phyloP scores from a whole-genome alignment of 37 sponge, comb jelly and placozoan genomes.

The Spongilla lacustris region DNA sequence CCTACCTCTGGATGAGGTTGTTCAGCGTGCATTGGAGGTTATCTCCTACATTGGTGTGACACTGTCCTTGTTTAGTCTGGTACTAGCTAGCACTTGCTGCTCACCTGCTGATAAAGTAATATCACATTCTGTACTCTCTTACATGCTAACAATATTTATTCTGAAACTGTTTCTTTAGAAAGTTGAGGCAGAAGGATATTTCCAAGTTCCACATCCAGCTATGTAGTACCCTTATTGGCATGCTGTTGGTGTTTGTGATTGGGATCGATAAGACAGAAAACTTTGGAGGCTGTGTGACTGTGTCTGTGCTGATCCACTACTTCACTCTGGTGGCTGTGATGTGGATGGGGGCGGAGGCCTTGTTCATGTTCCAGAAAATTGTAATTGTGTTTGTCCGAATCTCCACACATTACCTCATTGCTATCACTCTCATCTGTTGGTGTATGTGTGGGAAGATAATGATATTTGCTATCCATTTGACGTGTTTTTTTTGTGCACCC shows the following conservation, averaged over 20 bases:
- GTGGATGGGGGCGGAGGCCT: conserved; percentile 39
- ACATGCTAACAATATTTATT: too few relatives aligned
- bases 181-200: conserved; percentile 8
- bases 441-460: conserved; percentile 22
- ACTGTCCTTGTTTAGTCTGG: conserved; percentile 31
- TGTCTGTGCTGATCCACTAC: conserved; percentile 52
- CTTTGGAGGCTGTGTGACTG: conserved; percentile 37
- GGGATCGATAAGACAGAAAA: conserved; percentile 16
- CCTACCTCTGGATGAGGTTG: too few relatives aligned
- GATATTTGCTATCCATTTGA: neutral
- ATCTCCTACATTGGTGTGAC: conserved; percentile 35
- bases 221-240: conserved; percentile 16
- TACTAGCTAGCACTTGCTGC: conserved; percentile 19
- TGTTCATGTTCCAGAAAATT: conserved; percentile 37
- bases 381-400: conserved; percentile 37
- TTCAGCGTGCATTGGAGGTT: neutral
- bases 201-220: conserved; percentile 37
- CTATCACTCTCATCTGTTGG: conserved; percentile 43
- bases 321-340: conserved; percentile 26
- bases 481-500: neutral
- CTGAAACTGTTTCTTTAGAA: conserved; percentile 29
- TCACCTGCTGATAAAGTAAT: conserved; percentile 20
- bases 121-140: too few relatives aligned
- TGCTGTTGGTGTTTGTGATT: conserved; percentile 42
- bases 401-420: conserved; percentile 13